Base-by-base conservation (phyloP, 2,113 vertebrate species). In the Pteropus alecto region DNA sequence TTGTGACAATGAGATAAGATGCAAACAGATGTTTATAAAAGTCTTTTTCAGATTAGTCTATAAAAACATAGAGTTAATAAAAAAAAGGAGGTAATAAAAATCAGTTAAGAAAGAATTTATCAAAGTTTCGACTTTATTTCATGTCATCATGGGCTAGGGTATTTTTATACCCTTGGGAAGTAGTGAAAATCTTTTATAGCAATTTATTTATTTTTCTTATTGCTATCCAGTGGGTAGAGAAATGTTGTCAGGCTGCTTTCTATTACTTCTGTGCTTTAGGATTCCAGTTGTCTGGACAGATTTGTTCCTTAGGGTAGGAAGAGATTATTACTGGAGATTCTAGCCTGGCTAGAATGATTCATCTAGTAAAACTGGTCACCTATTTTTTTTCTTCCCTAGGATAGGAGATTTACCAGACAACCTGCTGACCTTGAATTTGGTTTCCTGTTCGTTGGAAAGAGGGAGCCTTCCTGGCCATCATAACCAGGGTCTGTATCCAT, bases 131-230 rank as follows among this genome's bases (percentile, higher is more conserved):
- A 84, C 70, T 94, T 73, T 70, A 94, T 93, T 87, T 77, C 51
- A 97, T 96, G 35, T 63, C 43, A 22, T 92, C 68, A 78, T 41
- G 26, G 76, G 65, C 92, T 92, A 92, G 81, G 71, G 33, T 87
- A 87, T 76, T 92, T 78, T 89, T 61, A 41, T 96, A 60, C 96
- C 96, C 84, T 83, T 90, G 89, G 95, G 94, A 98, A 82, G 68
- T 87, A 97, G 84, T 79, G 78, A 95, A 97, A 97, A 96, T 74
- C 58, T 97, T 98, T 97, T 79, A 81, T 90, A 98, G 97, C 76
- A 97, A 98, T 97, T 97, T 93, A 98, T 96, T 98, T 93, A 97
- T 96, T 96, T 94, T 96, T 98, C 97, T 95, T 91, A 92, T 95
- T 92, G 90, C 93, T 73, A 93, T 87, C 48, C n/a, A 56, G 70